These are phyloP conservation scores for Pocota personata DNA, from an alignment of 2,888 invertebrate genomes.

Conservation along the genomic window DNA sequence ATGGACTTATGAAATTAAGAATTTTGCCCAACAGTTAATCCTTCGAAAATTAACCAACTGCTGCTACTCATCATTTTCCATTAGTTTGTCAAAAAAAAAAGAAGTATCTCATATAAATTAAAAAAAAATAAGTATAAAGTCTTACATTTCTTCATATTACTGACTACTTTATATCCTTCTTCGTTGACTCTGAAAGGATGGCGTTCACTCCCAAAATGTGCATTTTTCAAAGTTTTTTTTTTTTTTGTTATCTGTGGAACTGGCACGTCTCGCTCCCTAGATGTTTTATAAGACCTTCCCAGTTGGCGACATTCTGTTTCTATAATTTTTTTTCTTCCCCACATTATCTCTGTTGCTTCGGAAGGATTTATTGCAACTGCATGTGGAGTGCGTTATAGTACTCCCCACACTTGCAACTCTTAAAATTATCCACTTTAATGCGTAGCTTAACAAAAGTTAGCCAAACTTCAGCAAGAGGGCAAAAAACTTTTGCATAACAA, in stretches of 20 bases:
- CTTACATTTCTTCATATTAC: not conserved
- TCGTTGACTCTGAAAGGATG: not conserved
- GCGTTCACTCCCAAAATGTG: constrained; percentile 1
- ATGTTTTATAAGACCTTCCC: not conserved
- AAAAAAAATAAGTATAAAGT: not conserved
- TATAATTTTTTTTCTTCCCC: not conserved
- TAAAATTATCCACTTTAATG: constrained; percentile 56
- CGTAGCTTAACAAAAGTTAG: constrained; percentile 63
- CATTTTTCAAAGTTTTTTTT: not conserved
- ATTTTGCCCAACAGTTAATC: too few species aligned
- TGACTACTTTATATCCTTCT: not conserved
- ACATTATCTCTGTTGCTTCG: not conserved
- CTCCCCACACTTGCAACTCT: constrained; percentile 27
- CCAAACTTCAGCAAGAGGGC: constrained; percentile 52
- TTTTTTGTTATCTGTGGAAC: not conserved
- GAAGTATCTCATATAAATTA: too few species aligned
- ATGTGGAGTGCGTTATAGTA: not conserved
- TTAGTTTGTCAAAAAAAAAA: too few species aligned
- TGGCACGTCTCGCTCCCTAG: not conserved
- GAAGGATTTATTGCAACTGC: constrained; percentile 30
- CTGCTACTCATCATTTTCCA: too few species aligned
- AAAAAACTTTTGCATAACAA: constrained; percentile 70
- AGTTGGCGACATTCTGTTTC: not conserved
- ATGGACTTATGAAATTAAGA: too few species aligned
- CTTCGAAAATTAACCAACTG: too few species aligned